phyloP scores from a whole-genome alignment of 2,113 vertebrate species.

The Scopus umbretta region DNA sequence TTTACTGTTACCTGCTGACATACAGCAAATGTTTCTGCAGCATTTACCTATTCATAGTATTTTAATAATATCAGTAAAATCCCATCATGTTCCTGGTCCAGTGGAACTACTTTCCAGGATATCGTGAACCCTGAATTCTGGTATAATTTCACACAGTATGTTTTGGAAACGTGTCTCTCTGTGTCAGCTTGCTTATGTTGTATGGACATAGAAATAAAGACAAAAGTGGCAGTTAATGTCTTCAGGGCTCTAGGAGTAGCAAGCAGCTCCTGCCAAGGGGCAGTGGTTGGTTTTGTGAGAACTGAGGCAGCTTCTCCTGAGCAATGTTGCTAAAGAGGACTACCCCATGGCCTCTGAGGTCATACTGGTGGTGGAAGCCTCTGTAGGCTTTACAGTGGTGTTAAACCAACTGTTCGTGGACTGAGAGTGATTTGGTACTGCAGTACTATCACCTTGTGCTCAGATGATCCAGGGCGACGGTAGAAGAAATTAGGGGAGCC shows the following conservation, averaged over 20 bases:
- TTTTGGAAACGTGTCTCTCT: neutral
- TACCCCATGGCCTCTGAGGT: neutral
- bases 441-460: neutral
- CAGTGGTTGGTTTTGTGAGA: neutral
- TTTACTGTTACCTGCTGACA: neutral
- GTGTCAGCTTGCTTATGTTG: neutral
- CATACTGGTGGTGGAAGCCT: neutral
- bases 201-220: neutral
- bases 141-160: neutral
- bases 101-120: neutral
- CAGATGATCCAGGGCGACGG: rapidly evolving
- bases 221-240: neutral
- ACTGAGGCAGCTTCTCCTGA: neutral
- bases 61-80: neutral
- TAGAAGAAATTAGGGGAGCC: neutral
- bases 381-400: neutral
- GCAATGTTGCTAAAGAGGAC: neutral
- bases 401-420: neutral
- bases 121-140: neutral
- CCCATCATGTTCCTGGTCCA: neutral
- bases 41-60: neutral
- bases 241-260: neutral
- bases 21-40: neutral
- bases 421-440: neutral
- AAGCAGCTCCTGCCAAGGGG: neutral